Evolutionary conservation across 2,113 vertebrate species (phyloP), one percentile per base, ranked within the genome.

Genomic region (Lophochroa leadbeateri): DNA sequence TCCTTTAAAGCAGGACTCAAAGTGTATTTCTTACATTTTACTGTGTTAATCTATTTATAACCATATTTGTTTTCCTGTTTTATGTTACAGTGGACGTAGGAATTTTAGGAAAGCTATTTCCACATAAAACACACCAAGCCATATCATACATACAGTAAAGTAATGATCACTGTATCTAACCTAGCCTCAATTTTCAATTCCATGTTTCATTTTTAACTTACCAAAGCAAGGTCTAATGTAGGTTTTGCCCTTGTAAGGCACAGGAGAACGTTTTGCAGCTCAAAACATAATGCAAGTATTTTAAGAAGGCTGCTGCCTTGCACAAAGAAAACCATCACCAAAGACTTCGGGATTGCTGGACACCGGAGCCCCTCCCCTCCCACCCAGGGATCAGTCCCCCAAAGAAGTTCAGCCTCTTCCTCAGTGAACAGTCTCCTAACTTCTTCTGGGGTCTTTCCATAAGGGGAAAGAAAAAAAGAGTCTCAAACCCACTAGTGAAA

Each of bases 351-450:
- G 49, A 72, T 15, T 58, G 5, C 10, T 17, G 23, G 6, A 33
- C 17, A 23, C 23, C 1, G 3, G 47, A 72, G 27, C 17, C 37
- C 25, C 52, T 63, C 53, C 28, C 16, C 29, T 61, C 41, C 19
- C 13, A 10, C n/a, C 31, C 23, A 44, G 11, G 10, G 11, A 61
- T 53, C 50, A 37, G 46, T 43, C 6, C 14, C 31, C 4, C 18
- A 35, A 28, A 70, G 19, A 24, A 53, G 24, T 61, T 83, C 60
- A 46, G 19, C 33, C 19, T 65, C 4, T 28, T 60, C 18, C 46
- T 65, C 1, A 0, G 43, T 6, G 4, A 69, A 27, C 1, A 27
- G 29, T 7, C 17, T 61, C 37, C n/a, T 33, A 19, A 16, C 47
- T 82, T 52, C n/a, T 39, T 46, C 39, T 44, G 41, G 17, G 17